A percentile compares a stretch with the other conserved stretches of the same genome.
These are phyloP conservation scores for Hydractinia symbiolongicarpus DNA, from an alignment of 30 jellyfish, hydroid and myxozoan species.

Conservation along the genomic window DNA sequence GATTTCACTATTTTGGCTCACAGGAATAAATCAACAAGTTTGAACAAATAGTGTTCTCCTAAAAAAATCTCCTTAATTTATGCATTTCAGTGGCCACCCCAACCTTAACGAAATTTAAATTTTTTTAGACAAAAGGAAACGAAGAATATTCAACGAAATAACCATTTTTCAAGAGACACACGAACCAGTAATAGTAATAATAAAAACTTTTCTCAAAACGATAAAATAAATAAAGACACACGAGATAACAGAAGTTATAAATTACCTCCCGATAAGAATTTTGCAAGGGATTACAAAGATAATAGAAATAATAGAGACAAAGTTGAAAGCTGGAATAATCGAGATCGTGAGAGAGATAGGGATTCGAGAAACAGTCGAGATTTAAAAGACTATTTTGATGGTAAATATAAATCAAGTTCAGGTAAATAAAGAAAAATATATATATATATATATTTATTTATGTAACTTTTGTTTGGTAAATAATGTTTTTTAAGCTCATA, in stretches of 20 bases:
- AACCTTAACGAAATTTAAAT: no score
- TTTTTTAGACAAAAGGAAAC: no score
- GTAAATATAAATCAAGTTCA: not conserved
- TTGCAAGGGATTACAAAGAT: not conserved
- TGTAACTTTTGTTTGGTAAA: no score
- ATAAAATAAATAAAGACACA: not conserved
- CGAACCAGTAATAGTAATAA: not conserved
- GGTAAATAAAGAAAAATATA: no score
- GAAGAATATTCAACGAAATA: conserved; percentile 1
- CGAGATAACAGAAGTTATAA: not conserved
- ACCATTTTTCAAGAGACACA: conserved; percentile 2
- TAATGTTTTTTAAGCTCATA: no score
- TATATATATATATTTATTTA: no score
- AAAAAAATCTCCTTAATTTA: no score
- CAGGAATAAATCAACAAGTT: no score
- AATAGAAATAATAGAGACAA: not conserved
- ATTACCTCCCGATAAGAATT: not conserved
- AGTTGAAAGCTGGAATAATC: not conserved
- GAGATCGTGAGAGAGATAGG: conserved; percentile 9
- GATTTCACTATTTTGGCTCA: no score
- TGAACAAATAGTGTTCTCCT: no score
- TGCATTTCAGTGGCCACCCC: no score
- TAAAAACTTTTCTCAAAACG: not conserved
- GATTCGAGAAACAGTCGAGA: conserved; percentile 6
- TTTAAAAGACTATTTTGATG: not conserved